phyloP scores from a whole-genome alignment of 2,113 vertebrate genomes.

The Macaca nemestrina region DNA sequence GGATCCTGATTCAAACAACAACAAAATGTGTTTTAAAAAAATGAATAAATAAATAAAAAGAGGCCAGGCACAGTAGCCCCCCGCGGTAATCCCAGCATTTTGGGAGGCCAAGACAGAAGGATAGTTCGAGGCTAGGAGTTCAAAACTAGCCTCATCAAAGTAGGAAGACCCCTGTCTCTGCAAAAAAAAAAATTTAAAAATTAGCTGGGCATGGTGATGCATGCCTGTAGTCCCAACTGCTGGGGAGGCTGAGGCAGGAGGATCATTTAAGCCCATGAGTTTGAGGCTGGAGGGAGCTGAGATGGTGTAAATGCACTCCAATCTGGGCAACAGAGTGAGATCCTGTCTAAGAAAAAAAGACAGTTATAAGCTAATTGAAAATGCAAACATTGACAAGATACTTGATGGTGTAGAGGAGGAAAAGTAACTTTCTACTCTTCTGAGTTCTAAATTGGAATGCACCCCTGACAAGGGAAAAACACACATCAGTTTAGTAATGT shows the following conservation, averaged over 20 bases:
- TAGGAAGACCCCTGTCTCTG: neutral
- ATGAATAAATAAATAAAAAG: too few relatives aligned
- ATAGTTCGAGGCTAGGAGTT: neutral
- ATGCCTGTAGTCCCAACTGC: neutral
- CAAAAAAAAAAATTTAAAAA: neutral
- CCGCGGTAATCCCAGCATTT: fast-evolving
- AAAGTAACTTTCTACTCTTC: neutral
- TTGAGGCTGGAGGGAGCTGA: neutral
- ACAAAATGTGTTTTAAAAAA: neutral
- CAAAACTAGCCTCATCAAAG: neutral
- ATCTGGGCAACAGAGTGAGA: neutral
- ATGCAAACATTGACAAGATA: neutral
- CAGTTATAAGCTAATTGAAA: neutral
- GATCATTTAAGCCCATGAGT: neutral
- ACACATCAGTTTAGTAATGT: neutral
- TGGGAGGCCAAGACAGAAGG: neutral
- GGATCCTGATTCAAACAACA: neutral
- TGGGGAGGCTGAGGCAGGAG: neutral
- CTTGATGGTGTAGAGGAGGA: neutral
- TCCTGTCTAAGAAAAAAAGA: neutral
- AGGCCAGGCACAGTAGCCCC: too few relatives aligned
- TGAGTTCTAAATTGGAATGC: neutral
- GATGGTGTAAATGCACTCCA: neutral
- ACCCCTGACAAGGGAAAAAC: neutral
- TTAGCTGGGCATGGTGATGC: neutral